A percentile compares a stretch with the other conserved stretches of the same genome.
Conservation (phyloP, 53 echinoderm and acorn worm genomes). For the Temnopleurus reevesii region DNA sequence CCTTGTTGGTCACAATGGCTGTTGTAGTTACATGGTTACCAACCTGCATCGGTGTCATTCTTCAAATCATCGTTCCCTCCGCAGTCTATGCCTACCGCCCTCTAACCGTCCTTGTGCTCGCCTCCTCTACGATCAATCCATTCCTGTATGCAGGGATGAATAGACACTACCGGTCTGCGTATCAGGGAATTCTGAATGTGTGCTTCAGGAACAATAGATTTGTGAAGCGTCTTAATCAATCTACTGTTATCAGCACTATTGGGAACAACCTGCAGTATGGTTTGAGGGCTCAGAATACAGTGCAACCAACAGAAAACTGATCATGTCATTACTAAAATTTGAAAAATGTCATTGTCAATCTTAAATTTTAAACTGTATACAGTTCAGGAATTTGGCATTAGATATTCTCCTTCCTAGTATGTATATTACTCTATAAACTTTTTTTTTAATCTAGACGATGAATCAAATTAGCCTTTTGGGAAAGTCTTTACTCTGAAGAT, state of each 20-base stretch:
- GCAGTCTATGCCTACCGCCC: constrained; percentile 43
- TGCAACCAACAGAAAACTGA: too few relatives aligned
- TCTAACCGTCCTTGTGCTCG: constrained; percentile 63
- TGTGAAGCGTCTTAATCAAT: neutral
- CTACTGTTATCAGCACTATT: neutral
- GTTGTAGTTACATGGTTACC: constrained; percentile 80
- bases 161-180: constrained; percentile 65
- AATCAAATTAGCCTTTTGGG: too few relatives aligned
- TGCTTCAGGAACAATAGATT: constrained; percentile 18
- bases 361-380: too few relatives aligned
- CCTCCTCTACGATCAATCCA: constrained; percentile 81
- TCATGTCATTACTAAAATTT: too few relatives aligned
- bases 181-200: constrained; percentile 51
- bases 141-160: constrained; percentile 81
- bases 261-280: too few relatives aligned
- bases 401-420: too few relatives aligned
- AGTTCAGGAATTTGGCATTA: too few relatives aligned
- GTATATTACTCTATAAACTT: too few relatives aligned
- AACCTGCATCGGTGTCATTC: constrained; percentile 35
- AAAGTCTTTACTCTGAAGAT: too few relatives aligned
- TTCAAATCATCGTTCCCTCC: neutral
- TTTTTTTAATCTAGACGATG: too few relatives aligned
- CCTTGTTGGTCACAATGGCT: constrained; percentile 57
- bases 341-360: too few relatives aligned
- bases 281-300: too few relatives aligned